Conservation (phyloP, 2,113 vertebrate species). For the Pelecanoides urinatrix region DNA sequence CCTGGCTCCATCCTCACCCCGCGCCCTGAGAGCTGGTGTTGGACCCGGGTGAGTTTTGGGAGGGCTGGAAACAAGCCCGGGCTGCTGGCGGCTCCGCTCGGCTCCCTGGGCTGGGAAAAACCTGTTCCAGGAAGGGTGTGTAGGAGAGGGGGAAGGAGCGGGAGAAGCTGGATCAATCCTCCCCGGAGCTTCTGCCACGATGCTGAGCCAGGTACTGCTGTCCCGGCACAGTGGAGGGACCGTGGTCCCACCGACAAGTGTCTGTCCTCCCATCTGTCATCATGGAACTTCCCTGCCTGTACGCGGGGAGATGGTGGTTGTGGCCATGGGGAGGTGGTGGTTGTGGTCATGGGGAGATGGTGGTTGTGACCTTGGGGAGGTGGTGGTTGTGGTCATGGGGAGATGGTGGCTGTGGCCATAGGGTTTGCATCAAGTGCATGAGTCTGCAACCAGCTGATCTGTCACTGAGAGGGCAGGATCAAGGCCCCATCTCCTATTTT, state of each 20-base stretch:
- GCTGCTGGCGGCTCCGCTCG: neutral
- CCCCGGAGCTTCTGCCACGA: rapidly evolving
- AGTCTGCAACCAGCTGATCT: rapidly evolving
- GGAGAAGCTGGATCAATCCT: neutral
- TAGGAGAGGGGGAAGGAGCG: neutral
- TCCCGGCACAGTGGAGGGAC: rapidly evolving
- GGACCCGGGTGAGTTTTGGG: neutral
- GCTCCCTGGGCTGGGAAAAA: neutral
- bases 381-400: neutral
- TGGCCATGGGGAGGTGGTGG: neutral
- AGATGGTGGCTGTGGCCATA: no score
- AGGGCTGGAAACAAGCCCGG: neutral
- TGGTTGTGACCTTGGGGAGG: neutral
- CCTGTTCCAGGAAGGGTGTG: neutral
- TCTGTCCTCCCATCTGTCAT: rapidly evolving
- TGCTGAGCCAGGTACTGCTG: rapidly evolving
- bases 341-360: neutral
- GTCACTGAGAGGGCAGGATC: neutral
- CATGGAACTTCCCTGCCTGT: neutral
- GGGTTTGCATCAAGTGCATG: neutral
- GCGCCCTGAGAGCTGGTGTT: neutral
- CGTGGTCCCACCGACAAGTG: rapidly evolving
- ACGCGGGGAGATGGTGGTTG: neutral
- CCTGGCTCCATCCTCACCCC: neutral
- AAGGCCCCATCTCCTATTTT: neutral